Conservation (phyloP, 2,888 invertebrate species). For the Exocentrus adspersus region DNA sequence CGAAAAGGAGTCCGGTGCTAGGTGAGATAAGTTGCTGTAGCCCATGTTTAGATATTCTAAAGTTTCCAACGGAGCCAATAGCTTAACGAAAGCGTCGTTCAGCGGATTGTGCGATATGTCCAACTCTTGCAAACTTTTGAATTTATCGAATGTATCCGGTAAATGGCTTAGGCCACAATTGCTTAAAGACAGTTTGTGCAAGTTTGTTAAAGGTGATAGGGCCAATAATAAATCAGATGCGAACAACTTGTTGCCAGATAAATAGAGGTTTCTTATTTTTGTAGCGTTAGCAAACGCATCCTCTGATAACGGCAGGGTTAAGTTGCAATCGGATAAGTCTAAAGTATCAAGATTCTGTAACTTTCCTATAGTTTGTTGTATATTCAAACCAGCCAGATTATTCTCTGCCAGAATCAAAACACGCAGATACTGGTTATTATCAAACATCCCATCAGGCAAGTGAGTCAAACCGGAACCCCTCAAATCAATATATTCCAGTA, state of each 20-base stretch:
- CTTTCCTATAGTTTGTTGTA: conserved; percentile 72
- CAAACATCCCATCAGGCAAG: conserved; percentile 73
- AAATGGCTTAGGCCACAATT: conserved; percentile 73
- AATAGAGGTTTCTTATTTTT: conserved; percentile 71
- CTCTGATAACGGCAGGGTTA: conserved; percentile 73
- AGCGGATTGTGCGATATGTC: conserved; percentile 78
- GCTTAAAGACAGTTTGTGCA: conserved; percentile 74
- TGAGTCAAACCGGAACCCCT: conserved; percentile 70
- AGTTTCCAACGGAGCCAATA: conserved; percentile 73
- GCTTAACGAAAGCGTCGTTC: conserved; percentile 72
- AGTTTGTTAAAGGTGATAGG: conserved; percentile 71
- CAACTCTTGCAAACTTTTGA: conserved; percentile 73
- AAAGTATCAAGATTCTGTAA: conserved; percentile 72
- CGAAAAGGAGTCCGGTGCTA: conserved; percentile 73
- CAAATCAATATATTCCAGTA: conserved; percentile 73
- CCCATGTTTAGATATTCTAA: conserved; percentile 79
- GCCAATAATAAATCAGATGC: conserved; percentile 75
- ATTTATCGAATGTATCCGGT: conserved; percentile 74
- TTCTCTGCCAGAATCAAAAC: conserved; percentile 74
- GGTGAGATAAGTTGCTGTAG: conserved; percentile 73
- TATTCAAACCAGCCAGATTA: conserved; percentile 72
- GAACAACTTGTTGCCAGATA: conserved; percentile 75
- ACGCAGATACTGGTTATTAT: conserved; percentile 72
- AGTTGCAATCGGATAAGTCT: conserved; percentile 75
- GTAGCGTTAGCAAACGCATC: conserved; percentile 76